Conservation (phyloP, 2,797 vertebrate species). For the Sebastes matsubarae region DNA sequence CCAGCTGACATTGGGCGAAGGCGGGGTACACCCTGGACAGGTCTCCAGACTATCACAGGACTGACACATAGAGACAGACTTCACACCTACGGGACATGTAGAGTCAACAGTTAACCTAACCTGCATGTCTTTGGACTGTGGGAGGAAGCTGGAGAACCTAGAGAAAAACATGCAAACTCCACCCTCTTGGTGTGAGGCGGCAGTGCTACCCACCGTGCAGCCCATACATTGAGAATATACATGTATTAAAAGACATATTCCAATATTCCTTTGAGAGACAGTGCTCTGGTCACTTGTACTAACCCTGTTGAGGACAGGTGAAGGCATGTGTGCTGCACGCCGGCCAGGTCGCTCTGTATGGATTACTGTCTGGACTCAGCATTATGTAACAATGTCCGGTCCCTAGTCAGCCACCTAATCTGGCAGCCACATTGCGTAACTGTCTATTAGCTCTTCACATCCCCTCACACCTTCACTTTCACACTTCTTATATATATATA, state of each 20-base stretch:
- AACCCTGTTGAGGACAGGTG: slow-evolving; percentile 10
- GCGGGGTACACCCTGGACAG: no score
- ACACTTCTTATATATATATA: background rate
- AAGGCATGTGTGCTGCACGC: slow-evolving; percentile 2
- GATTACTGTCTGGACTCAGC: slow-evolving; percentile 74
- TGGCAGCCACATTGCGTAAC: slow-evolving; percentile 70
- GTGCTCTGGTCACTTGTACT: background rate
- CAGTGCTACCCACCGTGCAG: background rate
- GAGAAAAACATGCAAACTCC: no score
- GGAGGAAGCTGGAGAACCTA: no score
- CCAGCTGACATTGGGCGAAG: no score
- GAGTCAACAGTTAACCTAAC: no score
- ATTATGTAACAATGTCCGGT: slow-evolving; percentile 73
- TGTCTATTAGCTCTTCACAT: slow-evolving; percentile 59
- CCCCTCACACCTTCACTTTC: slow-evolving; percentile 37
- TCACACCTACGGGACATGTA: no score
- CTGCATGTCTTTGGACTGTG: no score
- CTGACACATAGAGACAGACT: no score
- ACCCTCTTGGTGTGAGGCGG: no score
- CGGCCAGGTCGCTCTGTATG: slow-evolving; percentile 52
- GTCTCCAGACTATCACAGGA: no score
- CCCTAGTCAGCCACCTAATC: slow-evolving; percentile 66
- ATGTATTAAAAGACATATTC: background rate
- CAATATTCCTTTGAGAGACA: background rate
- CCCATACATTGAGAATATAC: background rate